These are phyloP conservation scores for Drosophila arizonae DNA, from an alignment of 1,140 invertebrate species.

Conservation along the genomic window DNA sequence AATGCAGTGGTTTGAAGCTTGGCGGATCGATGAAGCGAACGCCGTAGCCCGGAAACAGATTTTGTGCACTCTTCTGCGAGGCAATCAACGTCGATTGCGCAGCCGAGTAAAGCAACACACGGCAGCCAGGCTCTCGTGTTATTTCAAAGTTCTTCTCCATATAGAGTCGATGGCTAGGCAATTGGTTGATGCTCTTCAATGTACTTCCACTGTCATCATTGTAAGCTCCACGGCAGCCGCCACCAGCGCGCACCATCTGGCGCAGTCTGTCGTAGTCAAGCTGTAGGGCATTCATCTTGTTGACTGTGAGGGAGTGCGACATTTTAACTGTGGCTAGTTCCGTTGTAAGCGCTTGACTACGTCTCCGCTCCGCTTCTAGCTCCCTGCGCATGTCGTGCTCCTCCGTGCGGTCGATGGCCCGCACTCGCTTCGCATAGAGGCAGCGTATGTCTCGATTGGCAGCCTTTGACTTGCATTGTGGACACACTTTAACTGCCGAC, in stretches of 20 bases:
- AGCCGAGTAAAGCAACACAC: slow-evolving; percentile 88
- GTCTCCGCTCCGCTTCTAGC: slow-evolving; percentile 83
- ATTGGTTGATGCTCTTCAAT: slow-evolving; percentile 7
- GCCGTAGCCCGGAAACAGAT: slow-evolving; percentile 90
- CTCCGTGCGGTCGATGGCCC: slow-evolving; percentile 87
- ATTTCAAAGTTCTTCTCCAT: slow-evolving; percentile 87
- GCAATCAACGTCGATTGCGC: slow-evolving; percentile 85
- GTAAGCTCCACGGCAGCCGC: slow-evolving; percentile 22
- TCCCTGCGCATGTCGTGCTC: slow-evolving; percentile 84
- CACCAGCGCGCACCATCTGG: slow-evolving; percentile 46
- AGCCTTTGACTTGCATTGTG: slow-evolving; percentile 93
- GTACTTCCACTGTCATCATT: background rate
- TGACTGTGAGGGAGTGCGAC: slow-evolving; percentile 83
- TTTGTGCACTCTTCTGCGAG: slow-evolving; percentile 88
- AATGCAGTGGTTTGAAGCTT: slow-evolving; percentile 85
- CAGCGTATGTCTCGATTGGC: slow-evolving; percentile 88
- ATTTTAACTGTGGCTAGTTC: slow-evolving; percentile 85
- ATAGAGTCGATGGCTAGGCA: slow-evolving; percentile 82
- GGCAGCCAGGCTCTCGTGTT: slow-evolving; percentile 87
- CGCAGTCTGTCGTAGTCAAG: slow-evolving; percentile 58
- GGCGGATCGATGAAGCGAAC: slow-evolving; percentile 89
- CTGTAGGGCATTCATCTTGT: slow-evolving; percentile 47
- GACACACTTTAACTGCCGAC: slow-evolving; percentile 86
- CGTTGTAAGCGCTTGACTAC: slow-evolving; percentile 83
- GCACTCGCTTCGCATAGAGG: slow-evolving; percentile 87